Conservation (phyloP, 1,140 invertebrate species). For the Solenopsis fugax region DNA sequence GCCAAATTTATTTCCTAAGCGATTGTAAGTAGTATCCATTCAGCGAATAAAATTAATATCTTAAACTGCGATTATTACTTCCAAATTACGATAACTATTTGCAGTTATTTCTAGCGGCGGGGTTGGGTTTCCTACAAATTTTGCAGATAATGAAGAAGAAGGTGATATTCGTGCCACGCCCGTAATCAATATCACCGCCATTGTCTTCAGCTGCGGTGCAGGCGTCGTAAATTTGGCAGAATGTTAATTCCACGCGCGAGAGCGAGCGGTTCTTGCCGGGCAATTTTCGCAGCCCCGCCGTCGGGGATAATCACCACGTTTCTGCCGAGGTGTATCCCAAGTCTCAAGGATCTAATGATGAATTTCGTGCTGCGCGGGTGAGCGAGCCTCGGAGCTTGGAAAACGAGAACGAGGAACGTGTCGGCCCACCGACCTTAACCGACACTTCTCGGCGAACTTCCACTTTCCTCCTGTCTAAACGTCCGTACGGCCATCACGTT, state of each 20-base stretch:
- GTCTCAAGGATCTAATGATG: constrained; percentile 64
- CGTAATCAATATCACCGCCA: constrained; percentile 73
- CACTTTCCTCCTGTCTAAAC: constrained; percentile 68
- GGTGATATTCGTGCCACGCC: constrained; percentile 48
- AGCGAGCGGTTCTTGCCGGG: constrained; percentile 38
- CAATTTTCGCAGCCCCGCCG: constrained; percentile 72
- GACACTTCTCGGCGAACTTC: constrained; percentile 67
- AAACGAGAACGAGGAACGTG: constrained; percentile 67
- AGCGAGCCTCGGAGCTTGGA: constrained; percentile 32
- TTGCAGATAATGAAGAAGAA: constrained; percentile 34
- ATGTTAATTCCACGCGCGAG: constrained; percentile 70
- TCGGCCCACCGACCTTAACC: constrained; percentile 69
- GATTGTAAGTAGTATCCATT: not conserved
- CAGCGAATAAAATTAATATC: not conserved
- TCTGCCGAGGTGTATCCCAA: constrained; percentile 29
- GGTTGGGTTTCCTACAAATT: not conserved
- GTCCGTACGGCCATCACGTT: constrained; percentile 40
- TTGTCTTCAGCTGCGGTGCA: constrained; percentile 70
- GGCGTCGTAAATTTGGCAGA: constrained; percentile 75
- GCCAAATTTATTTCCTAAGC: constrained; percentile 1
- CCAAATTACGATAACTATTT: not conserved
- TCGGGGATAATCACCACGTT: constrained; percentile 73
- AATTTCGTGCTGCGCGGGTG: constrained; percentile 56
- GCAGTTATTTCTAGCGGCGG: not conserved
- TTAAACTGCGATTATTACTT: not conserved